These are phyloP conservation scores for Linyphia triangularis DNA, from an alignment of 2,888 invertebrate species.

Conservation along the genomic window DNA sequence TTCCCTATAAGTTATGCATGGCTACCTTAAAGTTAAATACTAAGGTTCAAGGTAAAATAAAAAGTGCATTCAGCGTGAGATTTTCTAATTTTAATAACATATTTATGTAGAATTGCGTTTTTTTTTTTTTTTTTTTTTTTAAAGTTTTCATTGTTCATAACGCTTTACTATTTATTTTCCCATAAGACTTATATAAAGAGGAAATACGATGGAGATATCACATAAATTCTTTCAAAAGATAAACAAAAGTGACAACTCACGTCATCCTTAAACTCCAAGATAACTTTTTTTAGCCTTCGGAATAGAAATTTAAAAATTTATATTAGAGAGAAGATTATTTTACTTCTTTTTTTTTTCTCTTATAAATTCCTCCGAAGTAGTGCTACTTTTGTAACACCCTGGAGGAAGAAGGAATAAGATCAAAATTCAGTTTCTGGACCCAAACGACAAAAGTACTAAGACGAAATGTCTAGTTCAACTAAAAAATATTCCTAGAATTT, in stretches of 20 bases:
- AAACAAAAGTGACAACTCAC: constrained; percentile 34
- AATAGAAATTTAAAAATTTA: constrained; percentile 49
- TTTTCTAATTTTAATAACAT: no score
- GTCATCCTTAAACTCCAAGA: constrained; percentile 39
- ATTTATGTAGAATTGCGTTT: no score
- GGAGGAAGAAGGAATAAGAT: constrained; percentile 10
- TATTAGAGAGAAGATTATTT: constrained; percentile 13
- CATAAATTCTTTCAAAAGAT: not conserved
- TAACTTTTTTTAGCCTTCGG: constrained; percentile 16
- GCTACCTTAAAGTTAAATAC: no score
- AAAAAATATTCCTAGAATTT: constrained; percentile 2
- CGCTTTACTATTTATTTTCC: no score
- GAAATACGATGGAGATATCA: not conserved
- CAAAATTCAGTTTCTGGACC: constrained; percentile 24
- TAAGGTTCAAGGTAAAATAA: no score
- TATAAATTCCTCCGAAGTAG: not conserved
- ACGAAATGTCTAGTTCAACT: not conserved
- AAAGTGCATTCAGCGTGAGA: no score
- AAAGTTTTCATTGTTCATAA: no score
- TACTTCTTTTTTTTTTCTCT: not conserved
- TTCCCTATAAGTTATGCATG: no score
- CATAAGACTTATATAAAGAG: no score
- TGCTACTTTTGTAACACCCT: not conserved
- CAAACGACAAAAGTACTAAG: not conserved
- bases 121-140: no score